These are phyloP conservation scores for Buceros bicornis DNA, from an alignment of 2,797 vertebrate species.

Conservation along the genomic window DNA sequence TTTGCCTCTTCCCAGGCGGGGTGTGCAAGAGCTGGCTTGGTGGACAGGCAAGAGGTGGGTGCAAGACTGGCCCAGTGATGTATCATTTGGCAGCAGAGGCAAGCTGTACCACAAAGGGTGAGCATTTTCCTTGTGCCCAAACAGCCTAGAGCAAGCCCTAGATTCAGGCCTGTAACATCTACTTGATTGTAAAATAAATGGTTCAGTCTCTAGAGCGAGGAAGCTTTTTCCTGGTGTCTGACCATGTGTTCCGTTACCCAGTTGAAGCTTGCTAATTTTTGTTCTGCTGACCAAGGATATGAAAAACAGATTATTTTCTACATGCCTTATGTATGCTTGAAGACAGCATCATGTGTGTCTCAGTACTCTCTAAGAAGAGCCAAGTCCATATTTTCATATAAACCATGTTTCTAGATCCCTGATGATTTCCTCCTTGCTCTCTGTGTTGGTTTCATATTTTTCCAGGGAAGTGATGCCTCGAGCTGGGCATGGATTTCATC, in stretches of 20 bases:
- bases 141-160: not conserved
- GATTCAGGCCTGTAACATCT: not conserved
- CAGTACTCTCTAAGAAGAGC: not conserved
- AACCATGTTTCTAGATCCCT: not conserved
- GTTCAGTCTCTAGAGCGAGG: not conserved
- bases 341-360: accelerated
- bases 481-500: not conserved
- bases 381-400: not conserved
- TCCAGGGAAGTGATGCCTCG: not conserved
- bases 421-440: not conserved
- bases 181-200: not conserved
- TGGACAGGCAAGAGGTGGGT: accelerated
- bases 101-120: not conserved
- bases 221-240: not conserved
- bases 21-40: not conserved
- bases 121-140: not conserved
- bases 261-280: not conserved
- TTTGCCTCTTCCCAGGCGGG: not conserved
- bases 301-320: not conserved
- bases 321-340: not conserved
- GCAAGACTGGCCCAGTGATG: accelerated
- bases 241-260: not conserved
- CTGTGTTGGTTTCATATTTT: not conserved
- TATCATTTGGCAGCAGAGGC: not conserved
- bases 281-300: not conserved